These are phyloP conservation scores for Entomobrya proxima DNA, from an alignment of 2,888 invertebrate genomes.

Conservation along the genomic window DNA sequence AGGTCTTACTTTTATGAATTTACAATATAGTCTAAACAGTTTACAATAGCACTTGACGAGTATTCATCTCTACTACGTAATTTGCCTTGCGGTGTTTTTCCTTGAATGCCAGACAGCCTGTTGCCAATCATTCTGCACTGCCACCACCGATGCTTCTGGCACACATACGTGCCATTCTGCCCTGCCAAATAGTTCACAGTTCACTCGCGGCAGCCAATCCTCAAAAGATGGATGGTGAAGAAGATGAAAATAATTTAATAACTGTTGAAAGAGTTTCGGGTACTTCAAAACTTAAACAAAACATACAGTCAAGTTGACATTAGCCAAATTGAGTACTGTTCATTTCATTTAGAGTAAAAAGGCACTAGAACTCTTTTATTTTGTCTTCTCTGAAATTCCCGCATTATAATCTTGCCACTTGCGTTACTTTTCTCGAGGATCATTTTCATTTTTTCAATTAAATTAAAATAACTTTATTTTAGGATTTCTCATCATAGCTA, in stretches of 20 bases:
- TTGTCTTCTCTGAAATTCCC: no score
- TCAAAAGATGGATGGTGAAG: background rate
- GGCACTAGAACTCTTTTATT: no score
- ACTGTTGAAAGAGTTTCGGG: constrained; percentile 7
- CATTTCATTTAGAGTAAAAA: no score
- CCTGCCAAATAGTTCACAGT: constrained; percentile 20
- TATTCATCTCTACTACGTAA: background rate
- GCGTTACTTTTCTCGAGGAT: no score
- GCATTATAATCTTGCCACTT: no score
- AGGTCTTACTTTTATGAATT: no score
- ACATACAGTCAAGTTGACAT: background rate
- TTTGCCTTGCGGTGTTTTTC: constrained; percentile 8
- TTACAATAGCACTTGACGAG: no score
- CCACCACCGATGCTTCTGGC: constrained; percentile 3
- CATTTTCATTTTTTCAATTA: no score
- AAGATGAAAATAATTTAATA: background rate
- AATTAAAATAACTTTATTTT: no score
- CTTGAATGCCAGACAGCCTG: constrained; percentile 48
- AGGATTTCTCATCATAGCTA: no score
- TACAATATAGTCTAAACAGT: no score
- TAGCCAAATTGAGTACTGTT: no score
- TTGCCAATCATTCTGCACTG: constrained; percentile 42
- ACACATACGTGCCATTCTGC: background rate
- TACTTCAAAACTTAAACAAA: constrained; percentile 31
- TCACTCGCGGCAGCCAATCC: background rate